phyloP scores from a whole-genome alignment of 2,113 vertebrate species.

The Coturnix japonica region DNA sequence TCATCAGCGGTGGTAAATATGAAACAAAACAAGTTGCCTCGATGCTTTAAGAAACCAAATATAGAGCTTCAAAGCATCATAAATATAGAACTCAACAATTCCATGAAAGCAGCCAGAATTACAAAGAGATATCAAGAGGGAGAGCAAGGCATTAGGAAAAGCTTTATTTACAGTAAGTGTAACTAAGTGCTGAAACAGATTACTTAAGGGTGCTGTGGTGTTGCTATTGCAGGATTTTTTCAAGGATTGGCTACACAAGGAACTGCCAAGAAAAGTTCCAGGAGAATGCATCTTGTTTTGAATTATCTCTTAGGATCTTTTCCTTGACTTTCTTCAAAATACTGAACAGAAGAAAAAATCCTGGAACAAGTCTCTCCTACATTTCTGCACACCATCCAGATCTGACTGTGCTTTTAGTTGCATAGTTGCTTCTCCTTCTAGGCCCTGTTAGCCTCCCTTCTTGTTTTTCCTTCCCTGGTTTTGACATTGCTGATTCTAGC shows the following conservation, averaged over 20 bases:
- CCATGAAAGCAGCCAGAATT: not conserved
- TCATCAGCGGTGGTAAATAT: not conserved
- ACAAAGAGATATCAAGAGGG: not conserved
- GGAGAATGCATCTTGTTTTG: not conserved
- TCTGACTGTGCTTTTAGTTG: not conserved
- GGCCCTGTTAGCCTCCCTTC: not conserved
- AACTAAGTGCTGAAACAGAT: not conserved
- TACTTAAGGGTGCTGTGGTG: not conserved
- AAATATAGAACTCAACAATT: not conserved
- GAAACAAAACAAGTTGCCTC: constrained; percentile 11
- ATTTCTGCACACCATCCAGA: not conserved
- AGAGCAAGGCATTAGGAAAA: not conserved
- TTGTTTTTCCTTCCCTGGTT: not conserved
- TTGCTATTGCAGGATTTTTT: not conserved
- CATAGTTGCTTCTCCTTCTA: not conserved
- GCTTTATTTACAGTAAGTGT: not conserved
- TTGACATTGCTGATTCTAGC: not conserved
- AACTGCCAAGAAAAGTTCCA: not conserved
- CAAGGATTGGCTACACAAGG: not conserved
- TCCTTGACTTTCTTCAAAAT: not conserved
- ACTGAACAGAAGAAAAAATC: not conserved
- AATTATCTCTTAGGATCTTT: not conserved
- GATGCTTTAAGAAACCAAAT: not conserved
- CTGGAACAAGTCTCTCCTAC: not conserved
- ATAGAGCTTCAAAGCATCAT: not conserved